Percentiles rank a stretch among this genome's conserved stretches.
These are phyloP conservation scores for Epistrophella euchroma DNA, from an alignment of 2,888 invertebrate genomes.

Conservation along the genomic window DNA sequence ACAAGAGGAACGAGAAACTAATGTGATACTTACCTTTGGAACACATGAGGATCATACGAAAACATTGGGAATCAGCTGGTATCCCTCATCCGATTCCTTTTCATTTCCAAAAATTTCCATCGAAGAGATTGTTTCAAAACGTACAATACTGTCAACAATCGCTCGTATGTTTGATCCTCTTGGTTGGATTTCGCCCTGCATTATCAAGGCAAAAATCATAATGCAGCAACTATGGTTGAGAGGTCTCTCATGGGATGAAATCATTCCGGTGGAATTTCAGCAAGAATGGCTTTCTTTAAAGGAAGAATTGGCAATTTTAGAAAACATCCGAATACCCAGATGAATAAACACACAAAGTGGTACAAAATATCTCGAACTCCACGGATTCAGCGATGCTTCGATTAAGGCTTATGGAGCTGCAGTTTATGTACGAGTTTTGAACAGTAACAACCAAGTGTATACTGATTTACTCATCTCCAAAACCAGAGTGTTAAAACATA, in stretches of 20 bases:
- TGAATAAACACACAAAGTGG: not conserved
- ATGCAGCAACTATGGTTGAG: constrained; percentile 10
- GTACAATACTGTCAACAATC: constrained; percentile 16
- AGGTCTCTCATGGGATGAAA: not conserved
- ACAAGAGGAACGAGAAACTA: too few relatives aligned
- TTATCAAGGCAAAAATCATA: too few relatives aligned
- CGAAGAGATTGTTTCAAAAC: not conserved
- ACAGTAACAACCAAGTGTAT: not conserved
- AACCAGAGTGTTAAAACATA: constrained; percentile 23
- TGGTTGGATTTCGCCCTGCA: not conserved
- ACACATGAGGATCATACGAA: too few relatives aligned
- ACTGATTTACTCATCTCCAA: constrained; percentile 32
- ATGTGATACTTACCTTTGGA: too few relatives aligned
- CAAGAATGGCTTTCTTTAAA: constrained; percentile 5
- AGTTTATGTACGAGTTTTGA: constrained; percentile 17
- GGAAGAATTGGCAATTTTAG: not conserved
- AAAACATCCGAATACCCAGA: constrained; percentile 17
- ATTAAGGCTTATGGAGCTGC: constrained; percentile 26
- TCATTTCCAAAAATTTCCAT: not conserved
- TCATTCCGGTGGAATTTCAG: not conserved
- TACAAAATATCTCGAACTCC: not conserved
- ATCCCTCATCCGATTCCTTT: not conserved
- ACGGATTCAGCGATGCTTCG: too few relatives aligned
- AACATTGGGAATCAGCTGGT: constrained; percentile 21
- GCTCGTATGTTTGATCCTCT: constrained; percentile 10